Percentiles rank a stretch among this genome's conserved stretches.
phyloP scores from a whole-genome alignment of 2,797 vertebrate genomes.

The Phataginus tetradactyla region DNA sequence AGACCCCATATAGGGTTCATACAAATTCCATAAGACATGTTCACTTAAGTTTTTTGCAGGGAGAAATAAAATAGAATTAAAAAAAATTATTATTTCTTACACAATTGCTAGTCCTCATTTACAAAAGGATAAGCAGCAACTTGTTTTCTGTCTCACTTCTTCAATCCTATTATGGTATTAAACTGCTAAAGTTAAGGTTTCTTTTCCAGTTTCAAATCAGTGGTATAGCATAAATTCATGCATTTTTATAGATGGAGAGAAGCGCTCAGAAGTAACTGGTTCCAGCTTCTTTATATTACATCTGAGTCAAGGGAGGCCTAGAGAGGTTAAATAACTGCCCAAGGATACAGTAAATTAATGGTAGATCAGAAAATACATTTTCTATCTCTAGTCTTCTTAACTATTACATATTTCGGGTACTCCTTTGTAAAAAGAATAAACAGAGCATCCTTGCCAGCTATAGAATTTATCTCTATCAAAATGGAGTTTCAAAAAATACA shows the following conservation, averaged over 20 bases:
- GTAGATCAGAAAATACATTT: not conserved
- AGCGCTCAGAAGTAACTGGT: not conserved
- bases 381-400: not conserved
- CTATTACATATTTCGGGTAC: not conserved
- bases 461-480: conserved; percentile 6
- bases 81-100: not conserved
- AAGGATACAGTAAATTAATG: not conserved
- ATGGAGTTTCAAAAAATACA: not conserved
- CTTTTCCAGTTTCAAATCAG: conserved; percentile 20
- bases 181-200: conserved; percentile 11
- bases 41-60: conserved; percentile 6
- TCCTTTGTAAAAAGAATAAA: conserved; percentile 26
- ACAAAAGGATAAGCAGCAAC: not conserved
- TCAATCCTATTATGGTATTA: not conserved
- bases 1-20: not conserved
- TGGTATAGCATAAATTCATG: not conserved
- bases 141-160: conserved; percentile 6
- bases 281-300: not conserved
- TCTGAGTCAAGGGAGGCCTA: not conserved
- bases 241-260: not conserved
- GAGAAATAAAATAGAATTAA: conserved; percentile 23
- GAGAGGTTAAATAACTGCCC: not conserved
- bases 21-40: not conserved
- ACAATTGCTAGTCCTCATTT: not conserved
- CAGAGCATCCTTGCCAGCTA: not conserved